These are phyloP conservation scores for Diacarnus erythraeanus DNA, from an alignment of 37 sponge, comb jelly and placozoan species.

Conservation along the genomic window DNA sequence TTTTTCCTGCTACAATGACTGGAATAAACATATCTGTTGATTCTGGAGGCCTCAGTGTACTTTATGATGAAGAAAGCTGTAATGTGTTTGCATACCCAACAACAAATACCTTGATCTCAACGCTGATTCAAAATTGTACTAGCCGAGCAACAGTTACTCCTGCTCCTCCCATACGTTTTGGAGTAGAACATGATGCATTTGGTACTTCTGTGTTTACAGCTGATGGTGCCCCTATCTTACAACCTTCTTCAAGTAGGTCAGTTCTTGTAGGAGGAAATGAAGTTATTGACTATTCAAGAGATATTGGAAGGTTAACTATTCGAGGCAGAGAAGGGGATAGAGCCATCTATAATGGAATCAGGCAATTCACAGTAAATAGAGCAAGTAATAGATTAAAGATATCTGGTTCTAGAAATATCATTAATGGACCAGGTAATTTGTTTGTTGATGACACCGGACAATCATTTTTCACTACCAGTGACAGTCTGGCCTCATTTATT, in stretches of 20 bases:
- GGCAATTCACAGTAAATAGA: neutral
- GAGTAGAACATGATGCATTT: neutral
- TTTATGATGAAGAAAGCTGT: neutral
- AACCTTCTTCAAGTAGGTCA: neutral
- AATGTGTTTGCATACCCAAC: slow-evolving; percentile 4
- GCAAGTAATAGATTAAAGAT: neutral
- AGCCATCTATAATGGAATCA: neutral
- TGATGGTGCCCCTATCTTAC: no score
- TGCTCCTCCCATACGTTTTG: neutral
- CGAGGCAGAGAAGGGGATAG: neutral
- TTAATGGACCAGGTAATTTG: neutral
- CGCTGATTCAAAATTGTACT: no score
- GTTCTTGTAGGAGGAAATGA: neutral
- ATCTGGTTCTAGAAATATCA: neutral
- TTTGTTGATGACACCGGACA: neutral
- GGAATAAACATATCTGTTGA: no score
- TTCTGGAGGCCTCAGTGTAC: neutral
- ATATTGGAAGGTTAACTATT: no score
- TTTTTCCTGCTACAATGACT: neutral
- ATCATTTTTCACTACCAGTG: slow-evolving; percentile 12
- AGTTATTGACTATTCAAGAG: neutral
- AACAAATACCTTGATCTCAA: neutral
- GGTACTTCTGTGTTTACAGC: neutral
- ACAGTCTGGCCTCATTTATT: neutral
- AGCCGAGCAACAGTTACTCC: neutral